Evolutionary conservation across 2,888 invertebrate genomes (phyloP), one percentile per base, ranked within the genome.

Genomic region (Cancer borealis): DNA sequence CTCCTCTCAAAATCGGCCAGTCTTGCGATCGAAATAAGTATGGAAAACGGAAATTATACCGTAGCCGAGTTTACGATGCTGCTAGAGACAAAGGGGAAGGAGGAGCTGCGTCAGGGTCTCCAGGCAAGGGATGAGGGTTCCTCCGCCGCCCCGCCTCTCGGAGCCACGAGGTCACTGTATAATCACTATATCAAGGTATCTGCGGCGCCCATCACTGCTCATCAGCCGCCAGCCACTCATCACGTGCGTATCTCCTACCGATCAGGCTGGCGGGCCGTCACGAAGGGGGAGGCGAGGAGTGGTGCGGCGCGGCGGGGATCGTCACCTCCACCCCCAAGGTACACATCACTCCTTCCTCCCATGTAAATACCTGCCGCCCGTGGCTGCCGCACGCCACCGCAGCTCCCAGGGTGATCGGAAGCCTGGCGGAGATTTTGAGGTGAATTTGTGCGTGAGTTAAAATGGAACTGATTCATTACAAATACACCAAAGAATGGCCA

Each of bases 131-230:
- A 21, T 30, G 30, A 39, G 17, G 84, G 84, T 30, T 84, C 84
- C 84, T 30, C 39, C 46, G 17, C 47, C 91, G 39, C 73, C 91
- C n/a, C 46, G 30, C 91, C 46, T 14, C 91, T n/a, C 66, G 45
- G 46, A 73, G 73, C 66, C 73, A 91, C n/a, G 79, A 46, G 91
- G 91, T 73, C 91, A 46, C 79, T 26, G 46, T 79, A 91, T 91
- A 79, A 91, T 91, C 91, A 91, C 91, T 91, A 91, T 91, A 91
- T 91, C 91, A 91, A 91, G 91, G 73, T 73, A 91, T 91, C 91
- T 79, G 54, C 79, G 30, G 84, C 91, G 46, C 60, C 79, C 91
- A 91, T 91, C 91, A 91, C 91, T 79, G 79, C 91, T 91, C 91
- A 91, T 91, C 91, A 91, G 91, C 46, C 26, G 45, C 73, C 79